A percentile compares a stretch with the other conserved stretches of the same genome.
Evolutionary conservation across 2,113 vertebrate species (phyloP).

Genomic region (Tor tambroides): DNA sequence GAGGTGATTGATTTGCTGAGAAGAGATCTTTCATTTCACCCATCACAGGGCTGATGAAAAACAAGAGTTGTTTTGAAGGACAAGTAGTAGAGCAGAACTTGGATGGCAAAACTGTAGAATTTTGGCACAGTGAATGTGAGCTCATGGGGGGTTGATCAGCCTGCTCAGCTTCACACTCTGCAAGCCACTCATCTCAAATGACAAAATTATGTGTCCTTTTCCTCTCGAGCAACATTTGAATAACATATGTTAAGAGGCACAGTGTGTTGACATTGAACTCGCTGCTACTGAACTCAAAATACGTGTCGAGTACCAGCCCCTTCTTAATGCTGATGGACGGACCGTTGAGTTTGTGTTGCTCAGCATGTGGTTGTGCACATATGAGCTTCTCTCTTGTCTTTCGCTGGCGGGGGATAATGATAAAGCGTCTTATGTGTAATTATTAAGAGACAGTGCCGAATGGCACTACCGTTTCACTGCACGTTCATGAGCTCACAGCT

Average conservation of each 20-base stretch:
- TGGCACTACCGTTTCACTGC: neutral
- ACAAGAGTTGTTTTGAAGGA: slow-evolving; percentile 51
- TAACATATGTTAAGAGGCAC: neutral
- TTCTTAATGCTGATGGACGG: slow-evolving; percentile 37
- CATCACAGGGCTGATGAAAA: slow-evolving; percentile 64
- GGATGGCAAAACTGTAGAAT: slow-evolving; percentile 35
- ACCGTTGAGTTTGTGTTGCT: slow-evolving; percentile 21
- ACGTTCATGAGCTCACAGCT: neutral
- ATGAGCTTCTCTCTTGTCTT: neutral
- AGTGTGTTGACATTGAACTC: slow-evolving; percentile 24
- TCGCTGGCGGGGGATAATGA: neutral
- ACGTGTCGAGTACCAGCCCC: neutral
- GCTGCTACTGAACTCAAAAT: neutral
- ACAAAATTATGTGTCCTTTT: slow-evolving; percentile 16
- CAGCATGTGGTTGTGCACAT: neutral
- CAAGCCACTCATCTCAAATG: neutral
- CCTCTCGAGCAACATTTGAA: slow-evolving; percentile 11
- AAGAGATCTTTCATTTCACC: slow-evolving; percentile 62
- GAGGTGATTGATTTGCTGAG: slow-evolving; percentile 68
- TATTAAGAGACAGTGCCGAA: slow-evolving; percentile 25
- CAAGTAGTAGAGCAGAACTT: slow-evolving; percentile 40
- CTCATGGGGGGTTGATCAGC: slow-evolving; percentile 21
- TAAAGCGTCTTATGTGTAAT: slow-evolving; percentile 21
- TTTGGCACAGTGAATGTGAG: slow-evolving; percentile 27
- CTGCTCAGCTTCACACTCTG: slow-evolving; percentile 49